Evolutionary conservation across 2,113 vertebrate genomes (phyloP), one percentile per base, ranked within the genome.

Genomic region (Sakesphorus luctuosus): DNA sequence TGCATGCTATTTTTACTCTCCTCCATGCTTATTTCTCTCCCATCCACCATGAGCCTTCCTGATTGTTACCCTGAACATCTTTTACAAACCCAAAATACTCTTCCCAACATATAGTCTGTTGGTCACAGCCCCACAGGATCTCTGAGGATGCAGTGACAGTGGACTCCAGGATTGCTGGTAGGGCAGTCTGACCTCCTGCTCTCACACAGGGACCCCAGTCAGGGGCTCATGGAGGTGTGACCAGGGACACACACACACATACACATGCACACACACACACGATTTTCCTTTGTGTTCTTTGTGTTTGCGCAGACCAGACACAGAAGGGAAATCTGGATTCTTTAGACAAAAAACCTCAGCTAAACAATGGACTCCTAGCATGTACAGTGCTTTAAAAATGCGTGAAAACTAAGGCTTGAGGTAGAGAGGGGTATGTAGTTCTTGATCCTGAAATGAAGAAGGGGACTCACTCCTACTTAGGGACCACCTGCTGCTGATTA

Each of bases 191-290:
- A 10, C 40, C 10, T 83, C 14, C 13, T 35, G 13, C 44, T 61
- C 3, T 65, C 49, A 61, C 9, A 7, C 2, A 0, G 38, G n/a
- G 5, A 69, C 3, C 49, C 46, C 29, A 46, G 0, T 10, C n/a
- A 77, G 16, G 9, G 33, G 26, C 11, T 75, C 43, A 43, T 58
- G 53, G 47, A 40, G 10, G 6, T 8, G 11, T 40, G 38, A 55
- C 12, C 18, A 26, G 26, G 21, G 17, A 23, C 40, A 10, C 13
- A 43, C 40, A 43, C 40, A 40, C 40, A 38, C 38, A 38, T 10
- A 38, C 38, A 38, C 38, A 38, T 10, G 10, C 38, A 10, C 38
- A 40, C 12, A 40, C 40, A 40, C 40, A 40, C 40, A 40, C 40
- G 6, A 59, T 44, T 13, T 59, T 93, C 18, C 50, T 10, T 55